Evolutionary conservation across 2,797 vertebrate species (phyloP), one percentile per base, ranked within the genome.

Genomic region (Paedocypris micromegethes): DNA sequence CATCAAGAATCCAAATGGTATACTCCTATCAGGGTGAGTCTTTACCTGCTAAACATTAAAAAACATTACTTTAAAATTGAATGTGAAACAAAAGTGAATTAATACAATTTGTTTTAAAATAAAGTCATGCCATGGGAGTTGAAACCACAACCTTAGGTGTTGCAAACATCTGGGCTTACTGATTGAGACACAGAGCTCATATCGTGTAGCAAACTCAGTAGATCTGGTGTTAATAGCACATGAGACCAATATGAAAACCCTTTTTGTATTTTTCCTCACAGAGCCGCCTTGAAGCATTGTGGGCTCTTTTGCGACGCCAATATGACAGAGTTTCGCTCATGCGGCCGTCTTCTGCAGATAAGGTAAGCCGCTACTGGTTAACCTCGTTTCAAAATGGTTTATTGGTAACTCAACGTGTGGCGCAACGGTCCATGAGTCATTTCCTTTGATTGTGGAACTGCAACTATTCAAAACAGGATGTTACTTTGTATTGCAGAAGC

Each of bases 301-400:
- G 95, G 94, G 95, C 95, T n/a, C 77, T 98, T 80, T 61, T 98
- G 64, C 61, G 90, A 49, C 81, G 90, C 2, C 95, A 97, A 78
- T 98, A 96, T 0, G 90, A 95, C 82, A 81, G 96, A 39, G 96
- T 98, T 9, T 98, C 96, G 42, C 74, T 98, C 81, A 96, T 98
- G 95, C 86, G 95, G 52, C 96, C 96, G 3, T 93, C 93, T 53
- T 81, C 90, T 76, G 89, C 87, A 75, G 95, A 98, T 47, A 84
- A 95, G 92, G 96, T 98, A 86, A 66, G 91, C 66, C 49, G 82
- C 45, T 37, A n/a, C 66, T 3, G 60, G 49, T 65, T 54, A 50
- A 9, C 48, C 8, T 4, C 4, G 39, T 2, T 47, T 39, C 5
- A n/a, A 5, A 8, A 3, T 47, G 9, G 5, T 4, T 23, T 2